Evolutionary conservation across 2,797 vertebrate genomes (phyloP).

Genomic region (Sebastolobus altivelis): DNA sequence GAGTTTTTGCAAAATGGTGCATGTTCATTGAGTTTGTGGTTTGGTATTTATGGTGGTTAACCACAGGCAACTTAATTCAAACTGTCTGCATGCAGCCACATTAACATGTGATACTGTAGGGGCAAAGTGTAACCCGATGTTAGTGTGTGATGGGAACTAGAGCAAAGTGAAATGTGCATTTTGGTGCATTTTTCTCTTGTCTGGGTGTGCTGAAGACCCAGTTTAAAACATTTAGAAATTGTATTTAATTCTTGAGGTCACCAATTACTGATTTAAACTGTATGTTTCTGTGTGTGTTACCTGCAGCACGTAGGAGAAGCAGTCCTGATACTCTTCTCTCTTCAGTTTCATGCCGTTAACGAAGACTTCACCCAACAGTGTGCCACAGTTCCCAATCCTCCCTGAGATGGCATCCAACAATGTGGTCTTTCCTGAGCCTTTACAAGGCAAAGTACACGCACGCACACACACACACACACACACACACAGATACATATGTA

Average conservation of each 20-base stretch:
- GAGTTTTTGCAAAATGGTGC: conserved; percentile 52
- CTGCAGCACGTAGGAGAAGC: conserved; percentile 96
- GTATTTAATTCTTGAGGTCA: background rate
- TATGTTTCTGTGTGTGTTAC: conserved; percentile 71
- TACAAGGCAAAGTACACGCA: conserved; percentile 15
- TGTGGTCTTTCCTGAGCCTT: conserved; percentile 97
- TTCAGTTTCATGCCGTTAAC: conserved; percentile 90
- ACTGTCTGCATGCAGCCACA: conserved; percentile 10
- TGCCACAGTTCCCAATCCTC: conserved; percentile 85
- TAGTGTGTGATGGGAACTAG: conserved; percentile 22
- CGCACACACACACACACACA: conserved; percentile 30
- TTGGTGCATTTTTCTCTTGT: background rate
- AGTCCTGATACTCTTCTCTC: conserved; percentile 91
- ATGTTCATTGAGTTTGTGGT: conserved; percentile 41
- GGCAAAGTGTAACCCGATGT: conserved; percentile 42
- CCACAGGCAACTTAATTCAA: conserved; percentile 17
- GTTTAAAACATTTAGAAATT: background rate
- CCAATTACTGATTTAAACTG: background rate
- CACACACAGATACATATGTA: conserved; percentile 6
- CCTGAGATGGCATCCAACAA: conserved; percentile 93
- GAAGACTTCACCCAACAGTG: conserved; percentile 88
- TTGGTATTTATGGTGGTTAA: conserved; percentile 20
- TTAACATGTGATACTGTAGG: background rate
- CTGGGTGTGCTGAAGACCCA: background rate
- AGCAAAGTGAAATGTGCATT: conserved; percentile 8